A percentile compares a stretch with the other conserved stretches of the same genome.
Evolutionary conservation across 2,888 invertebrate species (phyloP).

Genomic region (Drosophila engyochracea): DNA sequence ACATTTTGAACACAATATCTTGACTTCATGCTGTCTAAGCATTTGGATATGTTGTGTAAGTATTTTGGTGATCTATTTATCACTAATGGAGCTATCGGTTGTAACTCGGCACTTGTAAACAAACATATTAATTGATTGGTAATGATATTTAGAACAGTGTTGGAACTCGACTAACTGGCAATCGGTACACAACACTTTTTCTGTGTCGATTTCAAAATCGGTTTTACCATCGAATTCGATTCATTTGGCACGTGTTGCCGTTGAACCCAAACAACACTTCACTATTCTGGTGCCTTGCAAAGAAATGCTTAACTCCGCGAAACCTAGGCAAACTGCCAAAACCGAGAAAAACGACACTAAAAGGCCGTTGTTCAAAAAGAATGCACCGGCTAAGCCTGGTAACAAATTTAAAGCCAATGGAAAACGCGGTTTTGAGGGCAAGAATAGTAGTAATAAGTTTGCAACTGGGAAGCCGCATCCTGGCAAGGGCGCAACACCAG

Average conservation of each 20-base stretch:
- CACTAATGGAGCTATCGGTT: not conserved
- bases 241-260: constrained; percentile 48
- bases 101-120: not conserved
- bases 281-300: not conserved
- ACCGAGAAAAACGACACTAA: not conserved
- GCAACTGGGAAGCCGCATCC: not conserved
- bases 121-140: not conserved
- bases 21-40: not conserved
- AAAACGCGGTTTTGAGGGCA: constrained; percentile 11
- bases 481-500: not conserved
- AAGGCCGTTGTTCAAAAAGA: not conserved
- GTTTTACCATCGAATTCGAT: not conserved
- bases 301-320: constrained; percentile 20
- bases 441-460: constrained; percentile 31
- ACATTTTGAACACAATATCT: not conserved
- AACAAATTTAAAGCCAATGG: constrained; percentile 23
- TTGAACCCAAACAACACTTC: constrained; percentile 15
- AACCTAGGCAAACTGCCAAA: not conserved
- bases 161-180: not conserved
- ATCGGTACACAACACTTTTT: not conserved
- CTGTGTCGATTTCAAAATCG: not conserved
- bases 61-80: not conserved
- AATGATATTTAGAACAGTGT: not conserved
- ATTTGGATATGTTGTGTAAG: not conserved
- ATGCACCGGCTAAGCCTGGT: not conserved